Evolutionary conservation across 2,888 invertebrate species (phyloP).

Genomic region (Platycheirus rosarum): DNA sequence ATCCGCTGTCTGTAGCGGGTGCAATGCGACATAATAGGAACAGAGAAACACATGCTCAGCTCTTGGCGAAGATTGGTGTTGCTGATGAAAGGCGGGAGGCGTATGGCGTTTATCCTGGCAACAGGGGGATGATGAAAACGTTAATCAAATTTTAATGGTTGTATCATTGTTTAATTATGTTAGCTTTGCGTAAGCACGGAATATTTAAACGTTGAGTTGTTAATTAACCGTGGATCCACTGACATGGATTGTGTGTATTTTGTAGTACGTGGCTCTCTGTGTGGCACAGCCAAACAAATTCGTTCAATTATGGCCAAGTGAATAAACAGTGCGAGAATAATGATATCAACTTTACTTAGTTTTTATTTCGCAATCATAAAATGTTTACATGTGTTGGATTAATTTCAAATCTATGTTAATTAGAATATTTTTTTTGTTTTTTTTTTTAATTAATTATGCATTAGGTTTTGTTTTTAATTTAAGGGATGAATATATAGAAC

Average conservation of each 20-base stretch:
- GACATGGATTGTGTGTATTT: background rate
- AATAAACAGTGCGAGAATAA: conserved; percentile 4
- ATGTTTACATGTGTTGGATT: conserved; percentile 28
- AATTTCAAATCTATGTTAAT: conserved; percentile 31
- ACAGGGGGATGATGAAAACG: conserved; percentile 30
- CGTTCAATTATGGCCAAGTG: conserved; percentile 34
- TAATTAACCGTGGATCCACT: conserved; percentile 62
- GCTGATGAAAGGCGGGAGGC: conserved; percentile 17
- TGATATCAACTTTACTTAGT: background rate
- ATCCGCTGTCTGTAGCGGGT: background rate
- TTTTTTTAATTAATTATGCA: background rate
- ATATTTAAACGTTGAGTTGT: conserved; percentile 58
- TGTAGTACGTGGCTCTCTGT: background rate
- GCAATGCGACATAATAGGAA: conserved; percentile 34
- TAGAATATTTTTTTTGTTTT: conserved; percentile 4
- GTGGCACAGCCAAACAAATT: conserved; percentile 39
- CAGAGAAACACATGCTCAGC: conserved; percentile 34
- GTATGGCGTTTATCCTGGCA: background rate
- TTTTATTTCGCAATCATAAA: conserved; percentile 2
- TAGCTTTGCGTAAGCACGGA: conserved; percentile 62
- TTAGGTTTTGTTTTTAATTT: background rate
- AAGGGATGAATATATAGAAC: no score
- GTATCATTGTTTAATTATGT: conserved; percentile 73
- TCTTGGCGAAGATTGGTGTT: conserved; percentile 18
- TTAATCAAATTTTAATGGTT: conserved; percentile 73